Conservation (phyloP, 2,888 invertebrate species). For the Lasius fuliginosus region DNA sequence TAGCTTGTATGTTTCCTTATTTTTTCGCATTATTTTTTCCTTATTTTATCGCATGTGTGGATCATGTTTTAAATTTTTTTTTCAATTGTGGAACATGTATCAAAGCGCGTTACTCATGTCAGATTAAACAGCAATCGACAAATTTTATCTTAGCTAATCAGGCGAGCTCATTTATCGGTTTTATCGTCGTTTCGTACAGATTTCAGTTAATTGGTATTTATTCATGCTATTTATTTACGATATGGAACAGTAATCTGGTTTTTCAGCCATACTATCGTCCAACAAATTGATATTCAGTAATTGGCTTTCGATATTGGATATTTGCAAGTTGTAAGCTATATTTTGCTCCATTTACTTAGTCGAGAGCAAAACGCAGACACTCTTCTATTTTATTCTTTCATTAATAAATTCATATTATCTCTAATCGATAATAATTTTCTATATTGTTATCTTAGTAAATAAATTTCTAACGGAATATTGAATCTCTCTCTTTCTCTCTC, state of each 20-base stretch:
- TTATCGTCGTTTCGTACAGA: constrained; percentile 33
- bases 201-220: constrained; percentile 44
- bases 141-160: constrained; percentile 40
- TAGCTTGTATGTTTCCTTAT: background rate
- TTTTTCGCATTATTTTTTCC: background rate
- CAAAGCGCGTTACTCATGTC: background rate
- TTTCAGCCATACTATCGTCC: constrained; percentile 26
- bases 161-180: constrained; percentile 30
- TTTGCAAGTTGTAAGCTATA: constrained; percentile 31
- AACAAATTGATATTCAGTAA: constrained; percentile 49
- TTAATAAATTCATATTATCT: constrained; percentile 16
- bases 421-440: constrained; percentile 27
- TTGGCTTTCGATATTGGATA: constrained; percentile 51
- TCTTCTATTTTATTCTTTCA: constrained; percentile 11
- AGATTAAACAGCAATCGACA: constrained; percentile 39
- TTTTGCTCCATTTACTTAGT: constrained; percentile 32
- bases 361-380: background rate
- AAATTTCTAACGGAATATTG: background rate
- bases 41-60: background rate
- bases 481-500: background rate
- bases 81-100: background rate
- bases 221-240: constrained; percentile 35
- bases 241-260: constrained; percentile 14
- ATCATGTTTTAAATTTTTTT: background rate
- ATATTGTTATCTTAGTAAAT: constrained; percentile 1